These are phyloP conservation scores for Fundulus diaphanus DNA, from an alignment of 2,797 vertebrate genomes.

Conservation along the genomic window DNA sequence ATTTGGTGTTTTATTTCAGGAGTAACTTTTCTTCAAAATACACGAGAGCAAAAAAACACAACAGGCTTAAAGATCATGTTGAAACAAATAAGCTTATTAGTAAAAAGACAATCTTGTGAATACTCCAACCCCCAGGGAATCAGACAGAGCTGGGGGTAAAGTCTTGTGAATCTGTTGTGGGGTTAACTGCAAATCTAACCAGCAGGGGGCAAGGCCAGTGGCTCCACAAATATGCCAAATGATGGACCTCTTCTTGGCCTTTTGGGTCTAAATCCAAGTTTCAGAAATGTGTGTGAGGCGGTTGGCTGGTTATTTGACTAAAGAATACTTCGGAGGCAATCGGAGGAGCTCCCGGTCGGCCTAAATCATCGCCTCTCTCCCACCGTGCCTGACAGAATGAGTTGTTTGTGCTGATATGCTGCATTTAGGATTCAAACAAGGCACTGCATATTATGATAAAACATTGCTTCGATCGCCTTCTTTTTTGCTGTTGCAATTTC, in stretches of 20 bases:
- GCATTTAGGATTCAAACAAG: background rate
- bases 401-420: background rate
- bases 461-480: background rate
- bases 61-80: background rate
- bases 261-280: background rate
- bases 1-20: background rate
- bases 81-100: background rate
- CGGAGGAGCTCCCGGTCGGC: background rate
- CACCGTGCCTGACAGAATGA: background rate
- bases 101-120: background rate
- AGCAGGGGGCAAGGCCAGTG: background rate
- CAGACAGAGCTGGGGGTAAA: too few relatives aligned
- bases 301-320: background rate
- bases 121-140: background rate
- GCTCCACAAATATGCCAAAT: background rate
- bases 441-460: background rate
- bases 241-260: background rate
- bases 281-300: background rate
- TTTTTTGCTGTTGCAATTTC: background rate
- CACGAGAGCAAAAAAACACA: background rate
- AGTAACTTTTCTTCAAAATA: background rate
- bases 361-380: background rate
- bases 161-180: background rate
- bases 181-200: background rate
- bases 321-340: background rate